Evolutionary conservation across 1,140 invertebrate genomes (phyloP), one percentile per base, ranked within the genome.

Genomic region (Lineus longissimus): DNA sequence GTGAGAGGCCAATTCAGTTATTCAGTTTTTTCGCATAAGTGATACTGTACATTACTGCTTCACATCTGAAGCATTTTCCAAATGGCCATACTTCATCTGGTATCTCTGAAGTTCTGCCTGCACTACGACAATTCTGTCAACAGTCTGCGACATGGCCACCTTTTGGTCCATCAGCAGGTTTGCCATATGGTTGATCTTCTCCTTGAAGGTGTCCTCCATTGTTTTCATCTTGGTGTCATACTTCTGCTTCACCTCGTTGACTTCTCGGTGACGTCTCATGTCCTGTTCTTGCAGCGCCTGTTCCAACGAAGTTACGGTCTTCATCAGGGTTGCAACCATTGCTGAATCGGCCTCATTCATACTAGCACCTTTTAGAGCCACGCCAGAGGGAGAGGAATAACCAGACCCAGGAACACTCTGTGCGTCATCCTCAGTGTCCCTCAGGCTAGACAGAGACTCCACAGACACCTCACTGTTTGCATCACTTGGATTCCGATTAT

Each of bases 81-180:
- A 27, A 51, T 51, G 4, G 25, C 72, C 73, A 70, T 66, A 75
- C 57, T 69, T 66, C 51, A 74, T 64, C 27, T 74, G 66, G 67
- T 74, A 75, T n/a, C 60, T 36, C 22, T 73, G 68, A 15, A 75
- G 59, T 64, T 73, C 47, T 15, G 60, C 54, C 59, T 74, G 72
- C 31, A 75, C 51, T 9, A 47, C 30, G 19, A 75, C 69, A 11
- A 73, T 66, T 60, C 64, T 60, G 11, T 68, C 56, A 17, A 75
- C 70, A 60, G 70, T 67, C 51, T 70, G 66, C 30, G 63, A 63
- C 23, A 60, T 64, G 6, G 66, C 59, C 11, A 40, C 58, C 22
- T 55, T 63, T 61, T 74, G 70, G n/a, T 30, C 47, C 9, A 65
- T 58, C 36, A 73, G 33, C 25, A 69, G 64, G 23, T 57, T 25